phyloP scores from a whole-genome alignment of 1,140 invertebrate genomes.

The Diachasma alloeum region DNA sequence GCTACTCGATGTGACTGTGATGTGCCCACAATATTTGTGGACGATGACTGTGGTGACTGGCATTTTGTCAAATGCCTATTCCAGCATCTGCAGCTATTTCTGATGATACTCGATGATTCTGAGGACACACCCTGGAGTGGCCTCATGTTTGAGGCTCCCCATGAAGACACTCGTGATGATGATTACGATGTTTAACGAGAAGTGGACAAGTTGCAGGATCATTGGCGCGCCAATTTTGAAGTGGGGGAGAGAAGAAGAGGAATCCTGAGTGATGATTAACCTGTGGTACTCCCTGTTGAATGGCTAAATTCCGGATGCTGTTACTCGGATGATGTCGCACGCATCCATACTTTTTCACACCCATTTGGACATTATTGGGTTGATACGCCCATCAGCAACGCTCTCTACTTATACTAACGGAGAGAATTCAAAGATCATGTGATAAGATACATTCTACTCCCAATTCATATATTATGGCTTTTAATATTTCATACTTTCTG shows the following conservation, averaged over 20 bases:
- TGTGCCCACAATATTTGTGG: not conserved
- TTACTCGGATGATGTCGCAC: constrained; percentile 59
- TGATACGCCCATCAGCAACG: constrained; percentile 58
- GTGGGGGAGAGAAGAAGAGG: not conserved
- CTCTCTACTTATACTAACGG: constrained; percentile 67
- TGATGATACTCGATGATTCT: constrained; percentile 25
- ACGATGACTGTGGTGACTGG: not conserved
- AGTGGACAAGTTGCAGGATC: constrained; percentile 9
- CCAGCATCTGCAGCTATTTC: not conserved
- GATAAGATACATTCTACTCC: constrained; percentile 52
- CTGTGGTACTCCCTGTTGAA: not conserved
- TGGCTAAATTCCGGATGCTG: constrained; percentile 58
- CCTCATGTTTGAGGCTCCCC: constrained; percentile 1
- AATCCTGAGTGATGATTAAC: not conserved
- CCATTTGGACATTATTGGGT: constrained; percentile 63
- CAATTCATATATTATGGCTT: constrained; percentile 31
- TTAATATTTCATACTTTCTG: constrained; percentile 5
- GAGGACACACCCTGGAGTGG: constrained; percentile 28
- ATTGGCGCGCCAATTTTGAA: constrained; percentile 12
- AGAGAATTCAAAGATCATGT: constrained; percentile 65
- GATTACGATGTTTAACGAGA: constrained; percentile 29
- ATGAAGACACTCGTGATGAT: constrained; percentile 17
- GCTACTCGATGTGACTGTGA: not conserved
- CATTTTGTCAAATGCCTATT: constrained; percentile 2
- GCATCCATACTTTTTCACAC: constrained; percentile 49